Base-by-base conservation (phyloP, 2,113 vertebrate genomes). In the Anseranas semipalmata region DNA sequence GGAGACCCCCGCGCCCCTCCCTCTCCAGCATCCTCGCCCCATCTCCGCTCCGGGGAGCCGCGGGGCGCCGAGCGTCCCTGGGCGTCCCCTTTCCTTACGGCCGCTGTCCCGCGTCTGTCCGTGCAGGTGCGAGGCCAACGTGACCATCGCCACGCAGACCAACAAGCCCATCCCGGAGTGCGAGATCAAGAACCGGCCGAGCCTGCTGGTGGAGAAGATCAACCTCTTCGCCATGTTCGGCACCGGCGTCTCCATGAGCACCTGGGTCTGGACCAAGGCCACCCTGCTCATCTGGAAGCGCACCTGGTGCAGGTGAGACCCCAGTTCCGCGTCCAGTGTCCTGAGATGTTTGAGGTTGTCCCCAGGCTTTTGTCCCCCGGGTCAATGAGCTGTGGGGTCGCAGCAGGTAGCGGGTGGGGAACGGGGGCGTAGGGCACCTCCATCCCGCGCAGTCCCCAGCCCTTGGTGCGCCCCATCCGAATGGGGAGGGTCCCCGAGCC, bases 211-310 rank as follows among this genome's bases (percentile, higher is more conserved):
- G 97, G 99, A 99, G 98, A 99, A 99, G 97, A 99, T 99, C 96
- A 99, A 99, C 95, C 98, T 99, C 74, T 99, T 99, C n/a, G 99
- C 99, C 94, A 99, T 99, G 99, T 99, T 99, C 19, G 99, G 99
- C 74, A 99, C 99, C 0, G 99, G 99, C 27, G 99, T 99, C 46
- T 98, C 99, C 89, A 99, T 99, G 99, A 99, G 99, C 94, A 99
- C 99, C 84, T 99, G 99, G 99, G 99, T 99, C 50, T 99, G 99
- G 99, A 99, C 99, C 95, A 99, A 99, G 93, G 99, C 99, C 94
- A 99, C 99, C 3, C 97, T 99, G 86, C 99, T 99, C 94, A 99
- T 99, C 97, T 99, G 99, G 99, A 99, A 99, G 95, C 99, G 99
- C 53, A 99, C 99, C 87, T 99, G 99, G 99, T 99, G 98, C 98